These are phyloP conservation scores for Drosophila hydei DNA, from an alignment of 1,140 invertebrate genomes.

Conservation along the genomic window DNA sequence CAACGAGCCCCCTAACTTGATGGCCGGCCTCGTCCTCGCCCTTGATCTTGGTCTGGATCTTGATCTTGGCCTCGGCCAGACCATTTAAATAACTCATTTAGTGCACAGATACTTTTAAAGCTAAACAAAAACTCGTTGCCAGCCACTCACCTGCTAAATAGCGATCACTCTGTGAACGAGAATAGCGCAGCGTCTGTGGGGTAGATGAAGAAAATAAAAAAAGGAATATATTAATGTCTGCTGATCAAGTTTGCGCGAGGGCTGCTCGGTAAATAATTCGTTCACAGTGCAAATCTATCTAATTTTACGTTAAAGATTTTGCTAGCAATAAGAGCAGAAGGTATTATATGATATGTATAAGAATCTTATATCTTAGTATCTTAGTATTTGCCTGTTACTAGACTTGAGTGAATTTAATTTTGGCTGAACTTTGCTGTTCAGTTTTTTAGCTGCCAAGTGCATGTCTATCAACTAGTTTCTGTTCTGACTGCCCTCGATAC, in stretches of 20 bases:
- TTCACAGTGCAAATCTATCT: too few relatives aligned
- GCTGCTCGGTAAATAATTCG: too few relatives aligned
- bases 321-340: too few relatives aligned
- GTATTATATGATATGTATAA: too few relatives aligned
- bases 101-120: conserved; percentile 39
- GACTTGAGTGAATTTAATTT: too few relatives aligned
- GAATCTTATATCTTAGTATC: too few relatives aligned
- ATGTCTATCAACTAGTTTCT: neutral
- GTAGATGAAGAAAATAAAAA: conserved; percentile 27
- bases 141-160: conserved; percentile 85
- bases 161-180: conserved; percentile 85
- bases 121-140: conserved; percentile 57
- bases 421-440: too few relatives aligned
- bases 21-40: conserved; percentile 15
- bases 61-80: conserved; percentile 16
- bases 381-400: too few relatives aligned
- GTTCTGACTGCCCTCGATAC: conserved; percentile 35
- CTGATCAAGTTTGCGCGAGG: conserved; percentile 54
- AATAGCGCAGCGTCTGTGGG: conserved; percentile 80
- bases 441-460: too few relatives aligned
- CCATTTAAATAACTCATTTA: conserved; percentile 83
- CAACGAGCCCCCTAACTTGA: conserved; percentile 32
- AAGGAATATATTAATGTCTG: conserved; percentile 63
- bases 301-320: too few relatives aligned
- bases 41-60: conserved; percentile 8